Evolutionary conservation across 1,140 invertebrate species (phyloP), one percentile per base, ranked within the genome.

Genomic region (Cyrtorhinus lividipennis): DNA sequence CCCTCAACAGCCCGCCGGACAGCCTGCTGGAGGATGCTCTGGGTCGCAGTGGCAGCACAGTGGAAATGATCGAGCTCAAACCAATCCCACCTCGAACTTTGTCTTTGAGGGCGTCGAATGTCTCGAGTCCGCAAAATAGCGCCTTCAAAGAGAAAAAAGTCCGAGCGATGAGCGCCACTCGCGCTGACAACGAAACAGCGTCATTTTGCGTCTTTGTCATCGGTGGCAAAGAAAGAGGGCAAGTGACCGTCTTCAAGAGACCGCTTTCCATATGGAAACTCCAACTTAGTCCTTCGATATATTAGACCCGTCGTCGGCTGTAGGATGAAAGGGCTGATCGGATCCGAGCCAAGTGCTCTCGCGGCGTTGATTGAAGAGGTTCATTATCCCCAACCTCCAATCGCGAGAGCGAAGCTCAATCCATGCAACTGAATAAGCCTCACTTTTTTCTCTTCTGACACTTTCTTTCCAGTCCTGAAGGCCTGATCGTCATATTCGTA

Each of bases 221-320:
- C 3, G 82, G 82, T 3, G 82, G 82, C 0, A 83, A 82, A 66
- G 82, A 83, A 67, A 80, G 81, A 44, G 81, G 82, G 8, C 81
- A 83, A 66, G 80, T 83, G 1, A 83, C 81, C 1, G 79, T 83
- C 18, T 84, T 84, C 64, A 81, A 81, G 65, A 75, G 81, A 66
- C 82, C 83, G 0, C 75, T 84, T 2, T 83, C 82, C 0, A 74
- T 84, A 15, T 84, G 83, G 83, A 82, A 81, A 67, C 72, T 83
- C 10, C 80, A 82, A 64, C 69, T 83, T n/a, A 70, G 30, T 48
- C 58, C 65, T 38, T 61, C 63, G 53, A 64, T 68, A 18, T 67
- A 66, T 65, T 68, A 64, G 61, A 57, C n/a, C n/a, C n/a, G n/a
- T n/a, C n/a, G n/a, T n/a, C n/a, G n/a, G n/a, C n/a, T n/a, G n/a